Evolutionary conservation across 1,140 invertebrate species (phyloP).

Genomic region (Trichomalopsis sarcophagae): DNA sequence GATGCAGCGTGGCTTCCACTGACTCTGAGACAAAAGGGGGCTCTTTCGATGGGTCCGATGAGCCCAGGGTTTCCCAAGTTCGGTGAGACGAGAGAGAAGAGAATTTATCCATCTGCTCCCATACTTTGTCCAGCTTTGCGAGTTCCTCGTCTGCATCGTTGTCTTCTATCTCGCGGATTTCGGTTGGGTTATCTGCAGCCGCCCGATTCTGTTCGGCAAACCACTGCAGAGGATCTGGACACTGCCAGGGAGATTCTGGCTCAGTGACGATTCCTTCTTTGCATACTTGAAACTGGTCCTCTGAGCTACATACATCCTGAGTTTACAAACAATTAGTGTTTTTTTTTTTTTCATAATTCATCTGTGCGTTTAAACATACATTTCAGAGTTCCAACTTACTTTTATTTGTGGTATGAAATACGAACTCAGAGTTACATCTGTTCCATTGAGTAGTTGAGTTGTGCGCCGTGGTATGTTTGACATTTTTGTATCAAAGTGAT

Average conservation of each 20-base stretch:
- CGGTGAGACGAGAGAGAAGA: slow-evolving; percentile 55
- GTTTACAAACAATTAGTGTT: slow-evolving; percentile 41
- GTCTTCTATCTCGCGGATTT: slow-evolving; percentile 35
- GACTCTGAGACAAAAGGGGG: slow-evolving; percentile 64
- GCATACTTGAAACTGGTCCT: slow-evolving; percentile 42
- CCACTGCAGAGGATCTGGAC: slow-evolving; percentile 31
- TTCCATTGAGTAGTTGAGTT: slow-evolving; percentile 27
- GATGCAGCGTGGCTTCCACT: slow-evolving; percentile 61
- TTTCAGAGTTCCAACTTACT: slow-evolving; percentile 45
- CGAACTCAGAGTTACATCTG: slow-evolving; percentile 46
- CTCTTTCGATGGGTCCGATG: slow-evolving; percentile 59
- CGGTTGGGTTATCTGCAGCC: not conserved
- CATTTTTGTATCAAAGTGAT: slow-evolving; percentile 16
- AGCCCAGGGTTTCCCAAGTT: slow-evolving; percentile 70
- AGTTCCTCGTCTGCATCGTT: not conserved
- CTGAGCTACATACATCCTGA: slow-evolving; percentile 49
- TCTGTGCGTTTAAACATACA: no score
- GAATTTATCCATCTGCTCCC: slow-evolving; percentile 56
- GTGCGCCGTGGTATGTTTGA: slow-evolving; percentile 40
- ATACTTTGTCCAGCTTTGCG: slow-evolving; percentile 52
- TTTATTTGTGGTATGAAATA: slow-evolving; percentile 54
- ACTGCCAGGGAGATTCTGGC: slow-evolving; percentile 56
- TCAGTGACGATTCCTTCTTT: slow-evolving; percentile 59
- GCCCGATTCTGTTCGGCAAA: not conserved
- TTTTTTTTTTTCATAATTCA: not conserved